Percentiles rank a stretch among this genome's conserved stretches.
phyloP scores from a whole-genome alignment of 2,113 vertebrate genomes.

The Sorex fumeus region DNA sequence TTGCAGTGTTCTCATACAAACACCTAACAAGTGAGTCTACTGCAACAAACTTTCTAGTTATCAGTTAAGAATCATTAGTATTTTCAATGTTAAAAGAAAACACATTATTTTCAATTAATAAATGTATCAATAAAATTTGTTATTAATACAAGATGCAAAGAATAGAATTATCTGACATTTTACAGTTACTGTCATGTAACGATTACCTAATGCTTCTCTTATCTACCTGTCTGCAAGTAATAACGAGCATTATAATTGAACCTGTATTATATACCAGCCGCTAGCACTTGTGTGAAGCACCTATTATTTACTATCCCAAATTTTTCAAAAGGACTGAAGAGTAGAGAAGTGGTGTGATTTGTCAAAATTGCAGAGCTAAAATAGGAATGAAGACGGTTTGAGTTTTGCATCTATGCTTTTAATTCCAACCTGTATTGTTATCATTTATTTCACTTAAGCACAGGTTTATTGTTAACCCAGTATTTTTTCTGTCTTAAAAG shows the following conservation, averaged over 20 bases:
- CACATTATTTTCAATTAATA: constrained; percentile 5
- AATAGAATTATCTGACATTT: constrained; percentile 10
- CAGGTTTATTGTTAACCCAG: constrained; percentile 37
- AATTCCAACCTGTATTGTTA: neutral
- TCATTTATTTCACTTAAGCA: constrained; percentile 6
- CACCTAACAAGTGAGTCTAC: constrained; percentile 46
- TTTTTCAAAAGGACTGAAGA: constrained; percentile 53
- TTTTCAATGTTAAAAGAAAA: constrained; percentile 27
- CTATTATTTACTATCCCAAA: neutral
- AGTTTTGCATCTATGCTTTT: neutral
- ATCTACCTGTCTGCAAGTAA: neutral
- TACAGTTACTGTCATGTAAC: neutral
- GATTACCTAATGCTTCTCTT: constrained; percentile 22
- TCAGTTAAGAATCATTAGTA: constrained; percentile 1
- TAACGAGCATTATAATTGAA: neutral
- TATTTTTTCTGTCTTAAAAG: constrained; percentile 47
- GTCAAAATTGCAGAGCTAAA: constrained; percentile 50
- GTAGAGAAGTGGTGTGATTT: neutral
- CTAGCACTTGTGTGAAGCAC: neutral
- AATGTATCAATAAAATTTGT: constrained; percentile 29
- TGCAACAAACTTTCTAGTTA: constrained; percentile 45
- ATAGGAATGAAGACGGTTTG: neutral
- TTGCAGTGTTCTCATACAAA: constrained; percentile 14
- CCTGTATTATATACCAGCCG: neutral
- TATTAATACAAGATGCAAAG: neutral